A percentile compares a stretch with the other conserved stretches of the same genome.
Evolutionary conservation across 2,888 invertebrate species (phyloP).

Genomic region (Matsumyia berberina): DNA sequence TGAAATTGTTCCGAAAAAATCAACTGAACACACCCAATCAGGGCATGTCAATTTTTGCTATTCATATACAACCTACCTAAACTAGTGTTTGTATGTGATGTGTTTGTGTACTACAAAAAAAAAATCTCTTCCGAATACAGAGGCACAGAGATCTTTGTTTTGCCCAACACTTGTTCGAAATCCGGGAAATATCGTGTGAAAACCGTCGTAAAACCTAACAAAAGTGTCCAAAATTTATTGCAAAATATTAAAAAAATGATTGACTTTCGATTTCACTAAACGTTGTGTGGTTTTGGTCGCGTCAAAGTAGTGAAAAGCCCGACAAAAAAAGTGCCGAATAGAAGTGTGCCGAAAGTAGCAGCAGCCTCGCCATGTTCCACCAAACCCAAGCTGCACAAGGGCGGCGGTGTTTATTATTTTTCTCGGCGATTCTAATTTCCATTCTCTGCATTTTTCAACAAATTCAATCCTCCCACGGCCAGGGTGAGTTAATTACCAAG

Average conservation of each 20-base stretch:
- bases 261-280: slow-evolving; percentile 56
- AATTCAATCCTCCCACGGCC: slow-evolving; percentile 49
- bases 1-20: slow-evolving; percentile 62
- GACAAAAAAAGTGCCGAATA: slow-evolving; percentile 34
- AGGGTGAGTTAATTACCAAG: slow-evolving; percentile 53
- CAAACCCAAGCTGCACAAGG: slow-evolving; percentile 72
- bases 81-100: slow-evolving; percentile 31
- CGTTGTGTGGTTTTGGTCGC: slow-evolving; percentile 51
- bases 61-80: slow-evolving; percentile 6
- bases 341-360: slow-evolving; percentile 40
- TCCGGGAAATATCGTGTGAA: slow-evolving; percentile 63
- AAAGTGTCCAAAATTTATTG: slow-evolving; percentile 47
- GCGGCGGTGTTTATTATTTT: slow-evolving; percentile 75
- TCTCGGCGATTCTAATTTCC: slow-evolving; percentile 58
- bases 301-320: slow-evolving; percentile 58
- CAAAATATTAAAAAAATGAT: slow-evolving; percentile 64
- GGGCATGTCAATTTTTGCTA: slow-evolving; percentile 72
- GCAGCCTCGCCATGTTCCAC: slow-evolving; percentile 72
- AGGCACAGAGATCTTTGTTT: slow-evolving; percentile 73
- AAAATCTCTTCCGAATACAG: slow-evolving; percentile 69
- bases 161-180: slow-evolving; percentile 76
- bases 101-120: slow-evolving; percentile 44
- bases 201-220: slow-evolving; percentile 37
- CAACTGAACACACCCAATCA: slow-evolving; percentile 58
- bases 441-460: slow-evolving; percentile 67